Evolutionary conservation across 2,888 invertebrate species (phyloP).

Genomic region (Drosophila ustulata): DNA sequence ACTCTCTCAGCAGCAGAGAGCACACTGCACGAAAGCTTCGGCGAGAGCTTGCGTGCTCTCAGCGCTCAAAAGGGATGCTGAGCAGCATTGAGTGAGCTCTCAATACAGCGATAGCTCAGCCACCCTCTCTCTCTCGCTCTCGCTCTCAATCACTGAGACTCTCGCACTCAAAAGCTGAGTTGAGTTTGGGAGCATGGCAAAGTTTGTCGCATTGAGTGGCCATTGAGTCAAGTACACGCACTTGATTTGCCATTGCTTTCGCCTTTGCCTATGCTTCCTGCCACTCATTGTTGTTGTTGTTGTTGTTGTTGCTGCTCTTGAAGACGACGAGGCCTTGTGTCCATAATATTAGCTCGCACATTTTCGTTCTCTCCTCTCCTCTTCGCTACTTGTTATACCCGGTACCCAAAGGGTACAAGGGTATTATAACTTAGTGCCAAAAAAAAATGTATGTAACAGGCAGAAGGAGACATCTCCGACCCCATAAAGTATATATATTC

Average conservation of each 20-base stretch:
- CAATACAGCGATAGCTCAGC: not conserved
- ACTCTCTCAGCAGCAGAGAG: slow-evolving; percentile 2
- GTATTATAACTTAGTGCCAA: too few relatives aligned
- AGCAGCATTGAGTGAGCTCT: slow-evolving; percentile 3
- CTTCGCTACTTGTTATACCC: slow-evolving; percentile 41
- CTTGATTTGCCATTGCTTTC: slow-evolving; percentile 59
- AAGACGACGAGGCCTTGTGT: slow-evolving; percentile 37
- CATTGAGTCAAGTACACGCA: slow-evolving; percentile 71
- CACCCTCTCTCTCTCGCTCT: slow-evolving; percentile 9
- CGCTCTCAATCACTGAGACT: not conserved
- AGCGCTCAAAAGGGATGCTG: slow-evolving; percentile 22
- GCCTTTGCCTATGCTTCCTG: slow-evolving; percentile 11
- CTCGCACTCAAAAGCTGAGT: slow-evolving; percentile 15
- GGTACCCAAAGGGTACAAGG: too few relatives aligned
- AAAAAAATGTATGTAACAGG: too few relatives aligned
- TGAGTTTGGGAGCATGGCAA: slow-evolving; percentile 13
- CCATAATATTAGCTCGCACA: slow-evolving; percentile 66
- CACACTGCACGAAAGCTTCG: slow-evolving; percentile 29
- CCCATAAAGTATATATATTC: too few relatives aligned
- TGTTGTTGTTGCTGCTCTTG: slow-evolving; percentile 33
- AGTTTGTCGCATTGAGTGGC: slow-evolving; percentile 64
- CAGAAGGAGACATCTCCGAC: too few relatives aligned
- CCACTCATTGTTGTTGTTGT: slow-evolving; percentile 17
- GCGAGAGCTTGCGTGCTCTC: slow-evolving; percentile 15
- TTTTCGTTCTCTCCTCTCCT: slow-evolving; percentile 35